Base-by-base conservation (phyloP, 2,888 invertebrate species). In the Chymomyza fuscimana region DNA sequence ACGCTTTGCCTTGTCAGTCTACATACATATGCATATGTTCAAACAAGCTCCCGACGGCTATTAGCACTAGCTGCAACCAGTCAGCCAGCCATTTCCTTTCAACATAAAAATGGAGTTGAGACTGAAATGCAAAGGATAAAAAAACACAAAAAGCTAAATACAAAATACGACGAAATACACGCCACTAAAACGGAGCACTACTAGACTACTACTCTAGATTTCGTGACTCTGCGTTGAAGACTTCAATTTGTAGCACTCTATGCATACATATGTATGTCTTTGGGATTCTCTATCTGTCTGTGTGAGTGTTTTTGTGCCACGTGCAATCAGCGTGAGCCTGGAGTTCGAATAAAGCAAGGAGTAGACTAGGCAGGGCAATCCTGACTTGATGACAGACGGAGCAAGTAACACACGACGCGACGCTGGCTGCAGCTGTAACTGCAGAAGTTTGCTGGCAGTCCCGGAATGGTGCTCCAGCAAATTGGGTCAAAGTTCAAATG, bases 401-500 rank as follows among this genome's bases (percentile, higher is more conserved):
- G 4, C 25, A 52, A 58, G 58, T 58, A 51, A 63, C 51, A 63
- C 63, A 63, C 29, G 63, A 25, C 36, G 12, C 29, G 63, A 25
- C 36, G 12, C 32, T 32, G 32, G 32, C 32, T 36, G 68, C 73
- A 71, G 67, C 67, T 80, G 72, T 69, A 70, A 77, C 80, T 67
- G 54, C 71, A 29, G 67, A 63, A 72, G 69, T 69, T 32, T 40
- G 64, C 62, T 51, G 63, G 54, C 62, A 68, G 32, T 40, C 32
- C 63, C 64, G 61, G 40, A 68, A 52, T 29, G 22, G 46, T 50
- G 32, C 65, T 65, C 74, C 67, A 69, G 69, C 61, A 79, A 88
- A 89, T 85, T 89, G 80, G 89, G 88, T 89, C 88, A 89, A 82
- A 89, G 88, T 89, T 89, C 88, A 89, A 89, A 82, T 83, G 81